These are phyloP conservation scores for Drosophila maculinotata DNA, from an alignment of 2,888 invertebrate species.

Conservation along the genomic window DNA sequence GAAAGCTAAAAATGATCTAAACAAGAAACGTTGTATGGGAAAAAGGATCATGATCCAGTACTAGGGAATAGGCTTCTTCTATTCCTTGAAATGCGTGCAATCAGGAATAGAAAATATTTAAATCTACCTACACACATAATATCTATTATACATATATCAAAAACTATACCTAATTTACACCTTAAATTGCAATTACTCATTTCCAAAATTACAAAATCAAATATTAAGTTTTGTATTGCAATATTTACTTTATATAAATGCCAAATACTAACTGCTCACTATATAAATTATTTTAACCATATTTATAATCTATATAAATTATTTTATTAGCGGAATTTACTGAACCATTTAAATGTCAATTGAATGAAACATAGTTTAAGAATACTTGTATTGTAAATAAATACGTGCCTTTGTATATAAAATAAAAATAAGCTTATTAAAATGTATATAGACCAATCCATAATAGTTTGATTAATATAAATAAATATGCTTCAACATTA, in stretches of 20 bases:
- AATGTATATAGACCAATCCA: neutral
- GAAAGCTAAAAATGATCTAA: too few relatives aligned
- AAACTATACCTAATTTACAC: neutral
- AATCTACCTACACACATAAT: too few relatives aligned
- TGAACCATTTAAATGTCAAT: too few relatives aligned
- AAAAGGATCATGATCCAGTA: too few relatives aligned
- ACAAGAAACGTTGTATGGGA: too few relatives aligned
- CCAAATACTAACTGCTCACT: neutral
- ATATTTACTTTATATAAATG: too few relatives aligned
- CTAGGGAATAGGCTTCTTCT: too few relatives aligned
- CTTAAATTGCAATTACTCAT: too few relatives aligned
- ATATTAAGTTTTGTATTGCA: too few relatives aligned
- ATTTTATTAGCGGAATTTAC: too few relatives aligned
- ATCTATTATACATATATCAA: neutral
- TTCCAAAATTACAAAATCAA: too few relatives aligned
- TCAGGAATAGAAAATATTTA: constrained; percentile 13
- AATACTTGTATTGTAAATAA: neutral
- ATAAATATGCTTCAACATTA: neutral
- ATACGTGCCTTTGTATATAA: constrained; percentile 21
- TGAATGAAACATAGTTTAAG: neutral
- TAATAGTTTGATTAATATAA: neutral
- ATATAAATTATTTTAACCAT: neutral
- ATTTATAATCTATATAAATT: neutral
- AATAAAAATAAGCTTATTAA: neutral
- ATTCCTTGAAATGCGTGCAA: too few relatives aligned